Evolutionary conservation across 2,113 vertebrate genomes (phyloP), one percentile per base, ranked within the genome.

Genomic region (Tichodroma muraria): DNA sequence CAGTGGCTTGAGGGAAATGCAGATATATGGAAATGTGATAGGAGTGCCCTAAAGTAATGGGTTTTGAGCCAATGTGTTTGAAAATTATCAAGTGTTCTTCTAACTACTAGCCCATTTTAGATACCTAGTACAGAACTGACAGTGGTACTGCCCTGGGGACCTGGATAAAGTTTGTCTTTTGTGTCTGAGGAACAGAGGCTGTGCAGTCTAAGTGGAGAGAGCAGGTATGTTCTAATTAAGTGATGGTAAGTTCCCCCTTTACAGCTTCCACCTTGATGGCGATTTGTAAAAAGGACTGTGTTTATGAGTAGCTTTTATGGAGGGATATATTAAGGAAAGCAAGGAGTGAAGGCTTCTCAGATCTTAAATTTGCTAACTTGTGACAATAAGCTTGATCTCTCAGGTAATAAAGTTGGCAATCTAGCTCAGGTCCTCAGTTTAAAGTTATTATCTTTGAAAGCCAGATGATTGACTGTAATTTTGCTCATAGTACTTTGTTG

Each of bases 11-110:
- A 95, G 85, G 75, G 89, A 93, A 83, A 89, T 89, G 91, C 91
- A 94, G 81, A 95, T 94, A n/a, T 90, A 95, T 91, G 92, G 60
- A 94, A 95, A 94, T 95, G 60, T 75, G 80, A 57, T 80, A 63
- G 57, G 72, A 95, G 78, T 80, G 69, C 91, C 90, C 92, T 80
- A 47, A 85, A 87, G 88, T 93, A 91, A 77, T 1, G 9, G 60
- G 31, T 33, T 95, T 91, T 88, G 56, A 94, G 82, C 92, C 85
- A 90, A 24, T 31, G 79, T 6, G 4, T 78, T 93, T 88, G 85
- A 88, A 91, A 86, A 91, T 83, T 80, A 70, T 25, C 3, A 19
- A 73, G 71, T 70, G 35, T 78, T 61, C 42, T 91, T 92, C 71
- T 70, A 78, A 68, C 49, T 49, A 14, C 79, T 42, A n/a, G 18